These are phyloP conservation scores for Caligus rogercresseyi DNA, from an alignment of 1,140 invertebrate species.

Conservation along the genomic window DNA sequence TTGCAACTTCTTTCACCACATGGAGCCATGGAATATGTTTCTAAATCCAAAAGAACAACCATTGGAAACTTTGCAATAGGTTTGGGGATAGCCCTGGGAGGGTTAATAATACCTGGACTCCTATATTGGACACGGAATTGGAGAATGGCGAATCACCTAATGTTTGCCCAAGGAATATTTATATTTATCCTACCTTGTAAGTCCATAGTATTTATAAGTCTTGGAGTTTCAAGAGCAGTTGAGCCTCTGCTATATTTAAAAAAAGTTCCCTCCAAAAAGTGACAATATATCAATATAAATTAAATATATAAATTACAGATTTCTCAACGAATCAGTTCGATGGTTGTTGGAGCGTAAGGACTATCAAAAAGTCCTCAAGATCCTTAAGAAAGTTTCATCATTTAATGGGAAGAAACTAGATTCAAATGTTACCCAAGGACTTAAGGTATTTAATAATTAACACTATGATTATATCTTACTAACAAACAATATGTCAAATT, in stretches of 20 bases:
- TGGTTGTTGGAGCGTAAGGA: background rate
- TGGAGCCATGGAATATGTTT: background rate
- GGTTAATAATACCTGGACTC: background rate
- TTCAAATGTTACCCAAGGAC: background rate
- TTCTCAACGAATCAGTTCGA: background rate
- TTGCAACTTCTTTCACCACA: too few species aligned
- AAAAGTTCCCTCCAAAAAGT: too few species aligned
- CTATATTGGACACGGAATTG: background rate
- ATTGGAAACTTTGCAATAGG: background rate
- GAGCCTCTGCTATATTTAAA: too few species aligned
- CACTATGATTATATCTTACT: too few species aligned
- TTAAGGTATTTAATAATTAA: too few species aligned
- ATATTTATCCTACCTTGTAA: too few species aligned
- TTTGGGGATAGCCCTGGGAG: background rate
- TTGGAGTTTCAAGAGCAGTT: background rate
- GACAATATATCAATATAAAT: too few species aligned
- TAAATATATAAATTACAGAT: background rate
- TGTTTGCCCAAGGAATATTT: background rate
- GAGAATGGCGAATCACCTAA: background rate
- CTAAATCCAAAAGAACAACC: background rate
- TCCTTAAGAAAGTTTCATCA: background rate
- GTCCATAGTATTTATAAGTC: background rate
- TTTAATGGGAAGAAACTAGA: background rate
- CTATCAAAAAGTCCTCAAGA: background rate
- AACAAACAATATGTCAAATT: background rate